Percentiles rank a stretch among this genome's conserved stretches.
These are phyloP conservation scores for Hydrozoanthus tunicans DNA, from an alignment of 64 coral and sea anemone species.

Conservation along the genomic window DNA sequence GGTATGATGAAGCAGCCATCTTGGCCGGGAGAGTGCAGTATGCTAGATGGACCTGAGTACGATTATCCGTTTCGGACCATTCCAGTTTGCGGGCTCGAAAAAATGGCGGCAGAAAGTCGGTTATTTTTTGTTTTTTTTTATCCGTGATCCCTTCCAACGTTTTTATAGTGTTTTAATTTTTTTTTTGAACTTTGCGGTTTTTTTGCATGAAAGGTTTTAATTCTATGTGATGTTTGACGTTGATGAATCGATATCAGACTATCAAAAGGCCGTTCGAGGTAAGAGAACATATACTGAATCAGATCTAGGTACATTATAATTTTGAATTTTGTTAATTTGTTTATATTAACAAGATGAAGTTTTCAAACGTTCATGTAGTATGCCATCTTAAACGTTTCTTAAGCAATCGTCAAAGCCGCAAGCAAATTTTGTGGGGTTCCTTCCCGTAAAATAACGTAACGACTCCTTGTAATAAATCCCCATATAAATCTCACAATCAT, in stretches of 20 bases:
- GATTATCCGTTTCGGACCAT: neutral
- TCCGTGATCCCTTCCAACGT: neutral
- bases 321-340: too few relatives aligned
- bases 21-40: neutral
- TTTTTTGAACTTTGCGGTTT: neutral
- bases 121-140: neutral
- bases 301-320: too few relatives aligned
- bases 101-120: constrained; percentile 34
- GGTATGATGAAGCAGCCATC: constrained; percentile 64
- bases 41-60: neutral
- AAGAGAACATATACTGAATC: neutral
- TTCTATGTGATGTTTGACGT: constrained; percentile 77
- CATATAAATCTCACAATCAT: too few relatives aligned
- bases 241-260: constrained; percentile 86
- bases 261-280: constrained; percentile 79
- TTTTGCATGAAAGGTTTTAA: neutral
- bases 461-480: too few relatives aligned
- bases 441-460: too few relatives aligned
- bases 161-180: neutral
- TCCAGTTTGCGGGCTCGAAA: constrained; percentile 18
- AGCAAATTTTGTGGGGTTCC: too few relatives aligned
- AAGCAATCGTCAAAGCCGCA: too few relatives aligned
- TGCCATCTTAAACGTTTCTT: too few relatives aligned
- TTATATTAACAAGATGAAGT: too few relatives aligned
- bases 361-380: too few relatives aligned